A percentile compares a stretch with the other conserved stretches of the same genome.
phyloP scores from a whole-genome alignment of 2,888 invertebrate genomes.

The Orchestes rusci region DNA sequence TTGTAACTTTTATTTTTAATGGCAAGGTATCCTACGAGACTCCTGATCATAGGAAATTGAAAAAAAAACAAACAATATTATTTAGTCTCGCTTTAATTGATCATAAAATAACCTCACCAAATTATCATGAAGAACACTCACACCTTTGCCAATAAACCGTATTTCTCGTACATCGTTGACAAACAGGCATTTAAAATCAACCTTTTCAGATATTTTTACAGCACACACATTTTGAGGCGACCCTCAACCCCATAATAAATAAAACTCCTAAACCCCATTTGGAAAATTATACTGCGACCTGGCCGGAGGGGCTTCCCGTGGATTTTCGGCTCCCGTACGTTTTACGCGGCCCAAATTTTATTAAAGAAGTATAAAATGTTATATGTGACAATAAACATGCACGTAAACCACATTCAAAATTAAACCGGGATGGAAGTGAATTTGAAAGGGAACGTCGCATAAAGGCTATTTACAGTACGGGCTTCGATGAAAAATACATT shows the following conservation, averaged over 20 bases:
- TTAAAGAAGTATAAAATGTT: conserved; percentile 26
- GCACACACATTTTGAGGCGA: conserved; percentile 13
- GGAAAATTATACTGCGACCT: conserved; percentile 20
- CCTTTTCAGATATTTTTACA: conserved; percentile 17
- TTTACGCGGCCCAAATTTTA: conserved; percentile 23
- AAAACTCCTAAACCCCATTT: conserved; percentile 20
- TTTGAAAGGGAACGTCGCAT: conserved; percentile 17
- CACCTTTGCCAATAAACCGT: too few relatives aligned
- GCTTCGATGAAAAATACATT: conserved; percentile 6
- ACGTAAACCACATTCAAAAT: conserved; percentile 33
- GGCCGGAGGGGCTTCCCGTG: conserved; percentile 19
- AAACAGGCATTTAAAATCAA: too few relatives aligned
- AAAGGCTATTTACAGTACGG: conserved; percentile 13
- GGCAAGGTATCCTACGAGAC: too few relatives aligned
- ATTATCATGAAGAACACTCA: too few relatives aligned
- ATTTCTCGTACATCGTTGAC: too few relatives aligned
- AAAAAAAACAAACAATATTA: too few relatives aligned
- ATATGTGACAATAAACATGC: conserved; percentile 27
- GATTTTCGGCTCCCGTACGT: conserved; percentile 17
- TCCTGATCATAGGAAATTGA: too few relatives aligned
- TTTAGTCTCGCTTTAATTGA: too few relatives aligned
- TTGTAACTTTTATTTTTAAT: too few relatives aligned
- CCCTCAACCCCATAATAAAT: conserved; percentile 21
- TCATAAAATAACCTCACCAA: too few relatives aligned
- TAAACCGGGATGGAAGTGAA: conserved; percentile 36